Conservation (phyloP, 2,888 invertebrate genomes). For the Rapana venosa region DNA sequence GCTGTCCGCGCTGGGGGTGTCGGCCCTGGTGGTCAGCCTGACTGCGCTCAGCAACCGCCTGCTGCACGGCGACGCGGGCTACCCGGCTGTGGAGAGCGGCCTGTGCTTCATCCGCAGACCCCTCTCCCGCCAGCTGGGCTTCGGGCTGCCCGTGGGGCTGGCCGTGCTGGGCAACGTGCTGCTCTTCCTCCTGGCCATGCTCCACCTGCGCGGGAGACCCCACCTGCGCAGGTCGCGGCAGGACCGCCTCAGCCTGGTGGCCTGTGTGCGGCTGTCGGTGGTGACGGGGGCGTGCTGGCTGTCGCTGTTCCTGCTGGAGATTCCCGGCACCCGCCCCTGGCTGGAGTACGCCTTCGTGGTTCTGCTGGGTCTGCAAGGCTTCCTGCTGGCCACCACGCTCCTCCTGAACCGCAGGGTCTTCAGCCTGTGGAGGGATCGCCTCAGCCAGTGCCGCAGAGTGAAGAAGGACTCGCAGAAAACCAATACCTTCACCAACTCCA, state of each 20-base stretch:
- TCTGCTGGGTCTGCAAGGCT: conserved; percentile 6
- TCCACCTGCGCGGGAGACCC: conserved; percentile 47
- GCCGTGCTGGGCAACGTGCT: conserved; percentile 57
- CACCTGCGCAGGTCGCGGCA: background rate
- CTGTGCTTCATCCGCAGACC: conserved; percentile 48
- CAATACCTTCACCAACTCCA: too few species aligned
- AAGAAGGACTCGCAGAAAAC: too few species aligned
- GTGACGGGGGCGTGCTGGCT: conserved; percentile 25
- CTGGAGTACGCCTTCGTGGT: conserved; percentile 18
- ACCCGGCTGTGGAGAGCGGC: conserved; percentile 40
- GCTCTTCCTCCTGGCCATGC: conserved; percentile 55
- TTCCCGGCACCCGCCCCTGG: conserved; percentile 24
- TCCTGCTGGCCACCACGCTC: background rate
- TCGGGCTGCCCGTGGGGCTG: conserved; percentile 55
- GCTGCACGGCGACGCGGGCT: conserved; percentile 45
- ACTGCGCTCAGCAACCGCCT: conserved; percentile 10
- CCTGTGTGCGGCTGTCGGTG: conserved; percentile 32
- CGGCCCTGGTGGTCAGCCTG: background rate
- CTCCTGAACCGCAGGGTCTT: background rate
- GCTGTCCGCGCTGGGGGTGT: conserved; percentile 19
- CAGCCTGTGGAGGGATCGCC: background rate
- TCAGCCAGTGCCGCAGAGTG: background rate
- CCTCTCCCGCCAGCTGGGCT: conserved; percentile 48
- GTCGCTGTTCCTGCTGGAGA: conserved; percentile 12
- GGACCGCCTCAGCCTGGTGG: conserved; percentile 25